Conservation (phyloP, 2,113 vertebrate genomes). For the Aspiorhynchus laticeps region DNA sequence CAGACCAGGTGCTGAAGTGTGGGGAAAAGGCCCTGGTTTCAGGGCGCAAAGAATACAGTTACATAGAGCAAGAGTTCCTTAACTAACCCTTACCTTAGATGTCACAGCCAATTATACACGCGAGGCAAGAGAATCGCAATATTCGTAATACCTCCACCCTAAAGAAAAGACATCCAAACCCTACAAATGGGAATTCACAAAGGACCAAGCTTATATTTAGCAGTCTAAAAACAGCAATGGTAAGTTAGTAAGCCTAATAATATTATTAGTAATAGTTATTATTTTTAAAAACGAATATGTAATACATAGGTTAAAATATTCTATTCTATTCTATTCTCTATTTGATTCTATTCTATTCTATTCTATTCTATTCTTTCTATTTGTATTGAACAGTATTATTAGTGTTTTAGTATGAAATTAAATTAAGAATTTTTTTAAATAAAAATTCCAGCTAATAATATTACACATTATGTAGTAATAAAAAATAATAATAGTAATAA, state of each 20-base stretch:
- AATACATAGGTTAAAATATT: neutral
- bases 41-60: slow-evolving; percentile 69
- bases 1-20: slow-evolving; percentile 68
- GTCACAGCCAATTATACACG: slow-evolving; percentile 71
- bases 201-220: neutral
- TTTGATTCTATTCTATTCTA: no score
- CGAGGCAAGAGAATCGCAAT: neutral
- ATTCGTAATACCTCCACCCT: neutral
- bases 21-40: slow-evolving; percentile 74
- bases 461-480: neutral
- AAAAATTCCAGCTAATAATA: neutral
- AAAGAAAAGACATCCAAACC: neutral
- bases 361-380: no score
- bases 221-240: neutral
- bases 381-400: neutral
- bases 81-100: slow-evolving; percentile 71
- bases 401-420: neutral
- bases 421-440: neutral
- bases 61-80: slow-evolving; percentile 65
- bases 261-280: neutral
- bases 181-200: neutral
- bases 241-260: neutral
- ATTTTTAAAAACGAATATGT: neutral
- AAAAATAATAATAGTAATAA: neutral
- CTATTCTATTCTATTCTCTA: no score